Conservation (phyloP, 2,888 invertebrate genomes). For the Endomychus coccineus region DNA sequence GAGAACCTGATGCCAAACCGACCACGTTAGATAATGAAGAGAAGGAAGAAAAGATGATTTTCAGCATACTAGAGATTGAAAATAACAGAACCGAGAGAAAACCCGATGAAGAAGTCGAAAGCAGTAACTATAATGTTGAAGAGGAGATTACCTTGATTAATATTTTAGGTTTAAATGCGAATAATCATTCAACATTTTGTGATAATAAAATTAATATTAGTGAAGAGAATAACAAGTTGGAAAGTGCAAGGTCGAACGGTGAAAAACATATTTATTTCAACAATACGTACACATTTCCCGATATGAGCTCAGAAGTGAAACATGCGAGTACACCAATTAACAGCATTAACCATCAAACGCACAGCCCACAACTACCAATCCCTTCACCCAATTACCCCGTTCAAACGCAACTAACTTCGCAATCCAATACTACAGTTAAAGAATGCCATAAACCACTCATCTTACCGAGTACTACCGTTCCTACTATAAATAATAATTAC, state of each 20-base stretch:
- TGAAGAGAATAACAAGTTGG: too few relatives aligned
- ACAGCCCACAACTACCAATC: conserved; percentile 39
- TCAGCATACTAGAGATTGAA: too few relatives aligned
- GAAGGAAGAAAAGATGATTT: too few relatives aligned
- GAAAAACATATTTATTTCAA: conserved; percentile 2
- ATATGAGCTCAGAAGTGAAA: conserved; percentile 36
- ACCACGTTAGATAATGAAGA: too few relatives aligned
- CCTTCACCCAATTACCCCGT: conserved; percentile 40
- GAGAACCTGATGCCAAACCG: conserved; percentile 1
- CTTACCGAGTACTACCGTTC: conserved; percentile 35
- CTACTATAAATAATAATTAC: conserved; percentile 37
- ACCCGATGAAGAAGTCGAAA: background rate
- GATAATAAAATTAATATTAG: too few relatives aligned
- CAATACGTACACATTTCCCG: conserved; percentile 23
- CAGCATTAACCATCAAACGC: conserved; percentile 31
- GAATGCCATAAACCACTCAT: conserved; percentile 20
- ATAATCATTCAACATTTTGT: too few relatives aligned
- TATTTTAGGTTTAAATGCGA: conserved; percentile 10
- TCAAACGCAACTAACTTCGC: conserved; percentile 28
- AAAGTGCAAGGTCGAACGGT: conserved; percentile 4
- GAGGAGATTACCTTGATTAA: conserved; percentile 15
- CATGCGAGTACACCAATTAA: conserved; percentile 37
- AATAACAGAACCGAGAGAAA: too few relatives aligned
- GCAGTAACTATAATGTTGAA: background rate
- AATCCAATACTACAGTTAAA: conserved; percentile 17